Evolutionary conservation across 2,888 invertebrate species (phyloP).

Genomic region (Monochamus alternatus): DNA sequence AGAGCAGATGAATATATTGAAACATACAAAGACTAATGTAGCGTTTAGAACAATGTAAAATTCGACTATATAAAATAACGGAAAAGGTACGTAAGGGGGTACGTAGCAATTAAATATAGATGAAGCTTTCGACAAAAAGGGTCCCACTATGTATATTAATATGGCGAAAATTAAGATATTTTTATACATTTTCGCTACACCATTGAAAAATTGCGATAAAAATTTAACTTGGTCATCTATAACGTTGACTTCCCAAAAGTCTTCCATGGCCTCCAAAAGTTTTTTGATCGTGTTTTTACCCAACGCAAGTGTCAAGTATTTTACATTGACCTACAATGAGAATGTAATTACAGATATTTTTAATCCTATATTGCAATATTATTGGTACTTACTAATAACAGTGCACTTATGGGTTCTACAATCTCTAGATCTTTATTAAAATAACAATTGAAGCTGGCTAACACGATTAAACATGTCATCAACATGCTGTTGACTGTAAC

Average conservation of each 20-base stretch:
- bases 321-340: not conserved
- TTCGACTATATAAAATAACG: not conserved
- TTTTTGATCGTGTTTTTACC: not conserved
- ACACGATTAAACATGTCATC: too few relatives aligned
- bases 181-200: not conserved
- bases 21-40: not conserved
- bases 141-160: not conserved
- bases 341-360: too few relatives aligned
- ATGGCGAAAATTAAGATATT: not conserved
- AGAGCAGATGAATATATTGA: not conserved
- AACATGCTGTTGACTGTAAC: too few relatives aligned
- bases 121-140: not conserved
- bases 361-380: too few relatives aligned
- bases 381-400: too few relatives aligned
- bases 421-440: too few relatives aligned
- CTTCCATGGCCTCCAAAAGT: not conserved
- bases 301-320: not conserved
- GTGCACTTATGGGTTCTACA: too few relatives aligned
- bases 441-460: too few relatives aligned
- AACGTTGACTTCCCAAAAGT: not conserved
- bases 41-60: not conserved
- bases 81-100: not conserved
- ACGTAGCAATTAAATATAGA: not conserved
- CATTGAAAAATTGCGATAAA: not conserved
- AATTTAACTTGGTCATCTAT: not conserved